Percentiles rank a stretch among this genome's conserved stretches.
Conservation (phyloP, 2,113 vertebrate species). For the Numida meleagris region DNA sequence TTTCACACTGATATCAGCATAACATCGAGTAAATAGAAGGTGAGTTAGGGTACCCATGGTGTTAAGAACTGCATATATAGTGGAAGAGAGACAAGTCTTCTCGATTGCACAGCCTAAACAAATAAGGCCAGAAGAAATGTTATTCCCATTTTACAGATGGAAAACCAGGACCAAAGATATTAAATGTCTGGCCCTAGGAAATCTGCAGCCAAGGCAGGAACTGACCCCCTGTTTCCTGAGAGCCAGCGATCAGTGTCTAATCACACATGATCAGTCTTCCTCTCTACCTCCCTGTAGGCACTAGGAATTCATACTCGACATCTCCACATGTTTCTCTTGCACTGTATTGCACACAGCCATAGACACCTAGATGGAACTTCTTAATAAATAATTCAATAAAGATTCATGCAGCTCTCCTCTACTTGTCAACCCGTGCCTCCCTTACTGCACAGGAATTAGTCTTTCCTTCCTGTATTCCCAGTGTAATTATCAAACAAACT, state of each 20-base stretch:
- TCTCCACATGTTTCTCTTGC: conserved; percentile 42
- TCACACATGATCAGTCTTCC: conserved; percentile 59
- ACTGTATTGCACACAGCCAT: background rate
- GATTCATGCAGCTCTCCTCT: conserved; percentile 19
- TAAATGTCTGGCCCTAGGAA: conserved; percentile 49
- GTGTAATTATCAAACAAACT: conserved; percentile 25
- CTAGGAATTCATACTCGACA: conserved; percentile 18
- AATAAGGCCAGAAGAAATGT: conserved; percentile 33
- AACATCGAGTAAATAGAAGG: fast-evolving
- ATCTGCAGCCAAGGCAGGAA: conserved; percentile 44
- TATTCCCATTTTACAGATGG: conserved; percentile 31
- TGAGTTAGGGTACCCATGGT: background rate
- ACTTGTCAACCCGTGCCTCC: conserved; percentile 44
- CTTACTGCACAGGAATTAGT: conserved; percentile 11
- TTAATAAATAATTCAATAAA: conserved; percentile 14
- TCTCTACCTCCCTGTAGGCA: conserved; percentile 65
- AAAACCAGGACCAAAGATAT: conserved; percentile 37
- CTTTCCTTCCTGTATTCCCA: conserved; percentile 52
- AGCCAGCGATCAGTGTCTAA: background rate
- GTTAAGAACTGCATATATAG: fast-evolving
- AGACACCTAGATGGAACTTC: conserved; percentile 27
- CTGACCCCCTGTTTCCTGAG: conserved; percentile 50
- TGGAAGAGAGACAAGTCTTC: background rate
- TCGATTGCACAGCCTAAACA: conserved; percentile 10
- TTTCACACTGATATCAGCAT: background rate